Evolutionary conservation across 2,888 invertebrate species (phyloP), one percentile per base, ranked within the genome.

Genomic region (Cremastinae sp.): DNA sequence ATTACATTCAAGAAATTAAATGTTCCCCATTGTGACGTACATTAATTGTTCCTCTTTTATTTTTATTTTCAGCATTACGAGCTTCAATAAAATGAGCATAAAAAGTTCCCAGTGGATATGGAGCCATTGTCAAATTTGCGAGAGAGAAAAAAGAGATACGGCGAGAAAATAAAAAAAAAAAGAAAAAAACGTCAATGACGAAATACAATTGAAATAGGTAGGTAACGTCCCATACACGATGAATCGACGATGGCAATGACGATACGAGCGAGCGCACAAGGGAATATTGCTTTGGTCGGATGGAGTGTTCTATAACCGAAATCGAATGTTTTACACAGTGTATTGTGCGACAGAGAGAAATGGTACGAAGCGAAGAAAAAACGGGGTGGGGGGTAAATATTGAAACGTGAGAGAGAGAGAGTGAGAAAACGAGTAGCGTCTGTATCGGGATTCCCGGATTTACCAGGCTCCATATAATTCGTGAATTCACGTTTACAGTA

Each of bases 301-400:
- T 64, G 53, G 68, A 53, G 72, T 64, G 68, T 76, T 64, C 75
- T 64, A 73, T 76, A 70, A 77, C 69, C 61, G 58, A 73, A 77
- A 77, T 70, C 73, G 65, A 77, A 77, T 76, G 76, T 77, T 73
- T 73, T 73, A 73, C 73, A 77, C 36, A 56, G 28, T 65, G 69
- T 73, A 73, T 49, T 61, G 54, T 41, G 59, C 41, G 58, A 10
- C 38, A 28, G 41, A 51, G 45, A 58, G 49, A 38, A n/a, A 28
- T 10, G 22, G 53, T 12, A 22, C 2, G 28, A 53, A 28, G 12
- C 7, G 28, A 0, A 53, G 53, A 22, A 4, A n/a, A 16, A 18
- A 49, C 18, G 18, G 18, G 16, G 2, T 16, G 47, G 8, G n/a
- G 18, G 51, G 18, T n/a, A n/a, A n/a, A n/a, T n/a, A n/a, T n/a